phyloP scores from a whole-genome alignment of 2,797 vertebrate species.

The Halcyon smyrnensis region DNA sequence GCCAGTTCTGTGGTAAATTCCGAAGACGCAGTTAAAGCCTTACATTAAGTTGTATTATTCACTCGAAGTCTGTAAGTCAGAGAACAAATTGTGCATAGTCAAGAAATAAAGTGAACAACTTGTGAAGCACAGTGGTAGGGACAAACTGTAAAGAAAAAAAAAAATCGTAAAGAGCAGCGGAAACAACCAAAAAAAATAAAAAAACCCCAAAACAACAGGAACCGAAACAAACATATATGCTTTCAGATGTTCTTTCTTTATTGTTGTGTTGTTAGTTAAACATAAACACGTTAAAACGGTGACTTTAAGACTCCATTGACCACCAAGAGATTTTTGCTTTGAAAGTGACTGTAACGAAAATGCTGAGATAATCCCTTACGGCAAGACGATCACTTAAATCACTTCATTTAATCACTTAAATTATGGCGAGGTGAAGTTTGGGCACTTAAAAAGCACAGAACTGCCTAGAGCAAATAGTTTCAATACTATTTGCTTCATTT shows the following conservation, averaged over 20 bases:
- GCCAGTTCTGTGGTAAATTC: neutral
- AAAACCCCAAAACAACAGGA: too few species aligned
- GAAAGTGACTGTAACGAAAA: neutral
- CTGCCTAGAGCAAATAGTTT: neutral
- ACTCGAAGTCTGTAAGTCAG: fast-evolving
- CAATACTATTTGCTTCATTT: neutral
- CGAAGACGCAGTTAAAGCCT: neutral
- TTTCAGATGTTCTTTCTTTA: neutral
- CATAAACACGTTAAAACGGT: neutral
- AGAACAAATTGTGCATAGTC: fast-evolving
- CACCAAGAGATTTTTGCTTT: neutral
- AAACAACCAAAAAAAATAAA: too few species aligned
- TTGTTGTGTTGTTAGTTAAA: neutral
- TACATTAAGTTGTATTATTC: neutral
- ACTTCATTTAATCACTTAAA: neutral
- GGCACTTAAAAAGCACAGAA: neutral
- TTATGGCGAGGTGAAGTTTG: neutral
- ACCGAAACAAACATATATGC: neutral
- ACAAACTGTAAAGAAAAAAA: neutral
- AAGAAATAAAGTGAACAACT: neutral
- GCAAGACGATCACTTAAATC: neutral
- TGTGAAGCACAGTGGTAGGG: neutral
- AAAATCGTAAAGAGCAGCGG: fast-evolving
- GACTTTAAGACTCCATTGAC: neutral
- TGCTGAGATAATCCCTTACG: neutral